Conservation (phyloP, 2,113 vertebrate species). For the Forbesichthys agassizii region DNA sequence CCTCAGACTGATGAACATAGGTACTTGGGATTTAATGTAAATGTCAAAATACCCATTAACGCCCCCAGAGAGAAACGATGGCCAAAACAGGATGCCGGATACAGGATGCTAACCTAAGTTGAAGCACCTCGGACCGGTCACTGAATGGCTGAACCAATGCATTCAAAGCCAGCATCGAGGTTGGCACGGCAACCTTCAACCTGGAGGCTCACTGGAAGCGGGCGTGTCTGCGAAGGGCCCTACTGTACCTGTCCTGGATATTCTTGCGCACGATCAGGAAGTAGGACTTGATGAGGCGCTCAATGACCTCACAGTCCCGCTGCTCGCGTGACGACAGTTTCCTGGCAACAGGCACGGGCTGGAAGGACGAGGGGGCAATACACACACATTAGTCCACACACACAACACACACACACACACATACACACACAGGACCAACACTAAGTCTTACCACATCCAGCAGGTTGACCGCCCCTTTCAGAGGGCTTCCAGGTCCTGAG, state of each 20-base stretch:
- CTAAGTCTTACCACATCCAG: slow-evolving; percentile 87
- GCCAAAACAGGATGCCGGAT: too few relatives aligned
- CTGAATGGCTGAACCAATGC: too few relatives aligned
- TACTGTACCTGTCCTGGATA: slow-evolving; percentile 93
- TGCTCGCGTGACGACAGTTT: slow-evolving; percentile 96
- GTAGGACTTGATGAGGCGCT: slow-evolving; percentile 97
- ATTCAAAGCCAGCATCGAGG: too few relatives aligned
- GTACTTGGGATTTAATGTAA: background rate
- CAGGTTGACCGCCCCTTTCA: slow-evolving; percentile 91
- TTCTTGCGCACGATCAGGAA: slow-evolving; percentile 99
- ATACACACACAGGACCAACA: background rate
- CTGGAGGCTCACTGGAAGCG: background rate
- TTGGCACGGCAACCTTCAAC: too few relatives aligned
- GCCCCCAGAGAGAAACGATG: too few relatives aligned
- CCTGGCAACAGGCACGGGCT: slow-evolving; percentile 96
- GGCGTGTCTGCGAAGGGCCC: background rate
- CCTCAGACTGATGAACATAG: too few relatives aligned
- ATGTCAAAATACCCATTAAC: too few relatives aligned
- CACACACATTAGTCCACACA: background rate
- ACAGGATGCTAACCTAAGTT: too few relatives aligned
- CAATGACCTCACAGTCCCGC: slow-evolving; percentile 98
- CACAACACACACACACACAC: background rate
- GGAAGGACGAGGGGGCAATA: background rate
- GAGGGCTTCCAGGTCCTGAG: slow-evolving; percentile 87
- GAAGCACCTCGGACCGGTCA: too few relatives aligned